These are phyloP conservation scores for Oncorhynchus kisutch DNA, from an alignment of 2,113 vertebrate species.

Conservation along the genomic window DNA sequence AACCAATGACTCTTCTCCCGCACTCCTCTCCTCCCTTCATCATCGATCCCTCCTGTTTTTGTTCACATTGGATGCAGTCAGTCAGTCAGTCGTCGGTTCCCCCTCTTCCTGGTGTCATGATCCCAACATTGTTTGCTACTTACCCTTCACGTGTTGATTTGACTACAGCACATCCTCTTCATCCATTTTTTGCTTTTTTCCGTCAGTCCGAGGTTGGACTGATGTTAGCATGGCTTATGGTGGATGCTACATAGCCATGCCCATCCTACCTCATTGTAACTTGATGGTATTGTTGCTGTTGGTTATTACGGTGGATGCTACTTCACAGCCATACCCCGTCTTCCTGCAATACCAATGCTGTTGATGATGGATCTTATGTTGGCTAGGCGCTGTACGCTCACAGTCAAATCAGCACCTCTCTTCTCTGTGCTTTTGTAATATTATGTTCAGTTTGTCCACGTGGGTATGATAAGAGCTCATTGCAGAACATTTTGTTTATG, in stretches of 20 bases:
- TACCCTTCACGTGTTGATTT: constrained; percentile 64
- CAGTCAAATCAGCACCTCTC: no score
- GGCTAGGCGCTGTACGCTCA: no score
- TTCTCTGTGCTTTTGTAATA: no score
- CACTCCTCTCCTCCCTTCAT: constrained; percentile 16
- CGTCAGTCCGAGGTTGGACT: constrained; percentile 7
- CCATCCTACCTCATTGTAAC: constrained; percentile 1
- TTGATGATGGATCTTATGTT: no score
- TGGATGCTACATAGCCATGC: constrained; percentile 51
- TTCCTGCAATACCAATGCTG: no score
- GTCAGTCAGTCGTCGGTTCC: constrained; percentile 33
- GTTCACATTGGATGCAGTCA: constrained; percentile 58
- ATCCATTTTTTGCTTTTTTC: constrained; percentile 72
- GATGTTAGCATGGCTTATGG: constrained; percentile 78
- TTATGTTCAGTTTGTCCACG: no score
- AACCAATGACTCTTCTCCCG: constrained; percentile 15
- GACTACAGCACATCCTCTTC: constrained; percentile 72
- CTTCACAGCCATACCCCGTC: no score
- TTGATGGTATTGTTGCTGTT: no score
- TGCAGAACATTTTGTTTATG: no score
- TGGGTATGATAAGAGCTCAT: no score
- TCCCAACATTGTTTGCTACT: constrained; percentile 27
- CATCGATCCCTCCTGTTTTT: constrained; percentile 38
- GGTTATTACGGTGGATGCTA: neutral
- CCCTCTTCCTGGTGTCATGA: constrained; percentile 25